These are phyloP conservation scores for Drosophila cognata DNA, from an alignment of 2,888 invertebrate species.

Conservation along the genomic window DNA sequence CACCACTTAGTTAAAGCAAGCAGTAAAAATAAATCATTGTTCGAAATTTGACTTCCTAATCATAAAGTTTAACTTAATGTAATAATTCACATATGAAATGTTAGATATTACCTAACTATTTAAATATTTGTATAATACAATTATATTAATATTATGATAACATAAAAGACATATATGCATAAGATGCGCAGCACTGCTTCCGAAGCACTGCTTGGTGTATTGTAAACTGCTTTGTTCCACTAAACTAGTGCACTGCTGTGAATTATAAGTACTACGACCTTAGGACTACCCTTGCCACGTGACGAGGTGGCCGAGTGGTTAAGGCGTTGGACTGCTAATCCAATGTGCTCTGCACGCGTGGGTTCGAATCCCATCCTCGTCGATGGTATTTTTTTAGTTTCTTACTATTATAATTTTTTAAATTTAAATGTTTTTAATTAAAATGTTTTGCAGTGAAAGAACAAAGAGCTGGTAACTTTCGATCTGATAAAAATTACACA, in stretches of 20 bases:
- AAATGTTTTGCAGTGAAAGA: neutral
- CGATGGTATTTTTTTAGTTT: constrained; percentile 79
- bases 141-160: neutral
- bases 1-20: constrained; percentile 3
- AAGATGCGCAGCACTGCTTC: neutral
- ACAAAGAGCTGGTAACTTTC: neutral
- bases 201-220: constrained; percentile 18
- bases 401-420: neutral
- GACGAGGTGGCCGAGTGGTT: constrained; percentile 95
- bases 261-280: constrained; percentile 8
- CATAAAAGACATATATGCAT: neutral
- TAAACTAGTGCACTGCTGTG: neutral
- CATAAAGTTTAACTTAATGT: no score
- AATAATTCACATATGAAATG: neutral
- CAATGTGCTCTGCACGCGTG: constrained; percentile 95
- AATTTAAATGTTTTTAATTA: neutral
- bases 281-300: constrained; percentile 88
- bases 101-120: neutral
- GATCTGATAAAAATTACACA: neutral
- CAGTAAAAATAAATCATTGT: constrained; percentile 9
- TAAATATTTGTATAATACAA: neutral
- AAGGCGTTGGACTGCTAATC: constrained; percentile 95
- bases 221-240: neutral
- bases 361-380: constrained; percentile 95
- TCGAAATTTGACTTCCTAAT: neutral